Evolutionary conservation across 2,888 invertebrate genomes (phyloP).

Genomic region (Serrognathus titanus): DNA sequence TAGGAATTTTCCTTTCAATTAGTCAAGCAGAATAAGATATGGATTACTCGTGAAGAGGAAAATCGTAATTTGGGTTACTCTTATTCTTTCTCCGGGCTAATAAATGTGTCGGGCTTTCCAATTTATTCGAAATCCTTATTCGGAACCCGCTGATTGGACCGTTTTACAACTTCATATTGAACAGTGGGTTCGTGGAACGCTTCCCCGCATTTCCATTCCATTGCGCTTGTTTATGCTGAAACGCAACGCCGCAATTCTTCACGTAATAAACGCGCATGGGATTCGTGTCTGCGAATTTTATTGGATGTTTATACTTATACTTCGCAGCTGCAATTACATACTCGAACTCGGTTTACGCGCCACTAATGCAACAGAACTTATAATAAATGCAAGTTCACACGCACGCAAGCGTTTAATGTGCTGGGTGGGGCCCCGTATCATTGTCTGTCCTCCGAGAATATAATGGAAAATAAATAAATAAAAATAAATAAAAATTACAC

Average conservation of each 20-base stretch:
- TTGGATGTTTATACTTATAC: conserved; percentile 8
- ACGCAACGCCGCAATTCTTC: conserved; percentile 15
- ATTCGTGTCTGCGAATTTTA: conserved; percentile 20
- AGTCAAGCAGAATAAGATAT: too few species aligned
- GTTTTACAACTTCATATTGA: too few species aligned
- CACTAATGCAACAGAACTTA: conserved; percentile 5
- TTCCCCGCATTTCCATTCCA: too few species aligned
- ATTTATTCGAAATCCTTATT: too few species aligned
- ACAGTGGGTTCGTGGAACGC: too few species aligned
- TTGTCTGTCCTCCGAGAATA: conserved; percentile 6
- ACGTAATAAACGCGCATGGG: conserved; percentile 16
- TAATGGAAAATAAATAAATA: conserved; percentile 11
- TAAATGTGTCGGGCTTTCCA: too few species aligned
- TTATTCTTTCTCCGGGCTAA: too few species aligned
- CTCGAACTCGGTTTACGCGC: background rate
- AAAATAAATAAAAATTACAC: conserved; percentile 3
- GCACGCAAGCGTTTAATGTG: conserved; percentile 4
- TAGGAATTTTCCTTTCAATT: too few species aligned
- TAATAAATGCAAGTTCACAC: background rate
- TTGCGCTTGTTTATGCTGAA: conserved; percentile 12
- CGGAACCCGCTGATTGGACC: too few species aligned
- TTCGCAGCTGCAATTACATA: conserved; percentile 1
- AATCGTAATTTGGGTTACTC: too few species aligned
- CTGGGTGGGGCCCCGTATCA: conserved; percentile 4
- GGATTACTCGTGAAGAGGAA: too few species aligned